Conservation (phyloP, 2,113 vertebrate genomes). For the Rousettus leschenaultii region DNA sequence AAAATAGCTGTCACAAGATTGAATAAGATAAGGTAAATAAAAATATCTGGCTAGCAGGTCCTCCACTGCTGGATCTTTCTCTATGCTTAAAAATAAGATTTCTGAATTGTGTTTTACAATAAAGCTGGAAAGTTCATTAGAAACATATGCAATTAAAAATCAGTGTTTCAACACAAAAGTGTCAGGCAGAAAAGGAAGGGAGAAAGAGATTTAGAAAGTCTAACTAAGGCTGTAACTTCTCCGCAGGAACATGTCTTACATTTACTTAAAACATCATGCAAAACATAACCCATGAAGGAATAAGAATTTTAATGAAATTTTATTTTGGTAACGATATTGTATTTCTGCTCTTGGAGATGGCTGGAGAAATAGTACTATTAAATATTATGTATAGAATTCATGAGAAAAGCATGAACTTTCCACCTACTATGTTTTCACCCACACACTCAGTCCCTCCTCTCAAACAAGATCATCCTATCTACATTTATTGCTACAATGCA, state of each 20-base stretch:
- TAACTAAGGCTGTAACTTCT: conserved; percentile 10
- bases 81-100: conserved; percentile 48
- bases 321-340: neutral
- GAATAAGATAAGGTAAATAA: conserved; percentile 12
- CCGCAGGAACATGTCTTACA: neutral
- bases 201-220: neutral
- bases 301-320: neutral
- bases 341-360: neutral
- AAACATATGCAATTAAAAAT: conserved; percentile 5
- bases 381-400: conserved; percentile 24
- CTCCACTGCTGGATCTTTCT: neutral
- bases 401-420: neutral
- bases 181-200: neutral
- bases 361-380: neutral
- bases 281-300: neutral
- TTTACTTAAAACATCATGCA: neutral
- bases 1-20: conserved; percentile 9
- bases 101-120: conserved; percentile 24
- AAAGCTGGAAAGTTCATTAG: conserved; percentile 4
- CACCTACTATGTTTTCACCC: neutral
- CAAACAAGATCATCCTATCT: neutral
- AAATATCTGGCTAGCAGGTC: neutral
- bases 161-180: conserved; percentile 18
- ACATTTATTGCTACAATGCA: neutral
- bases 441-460: neutral